A percentile compares a stretch with the other conserved stretches of the same genome.
These are phyloP conservation scores for Zonitis immaculata DNA, from an alignment of 2,888 invertebrate genomes.

Conservation along the genomic window DNA sequence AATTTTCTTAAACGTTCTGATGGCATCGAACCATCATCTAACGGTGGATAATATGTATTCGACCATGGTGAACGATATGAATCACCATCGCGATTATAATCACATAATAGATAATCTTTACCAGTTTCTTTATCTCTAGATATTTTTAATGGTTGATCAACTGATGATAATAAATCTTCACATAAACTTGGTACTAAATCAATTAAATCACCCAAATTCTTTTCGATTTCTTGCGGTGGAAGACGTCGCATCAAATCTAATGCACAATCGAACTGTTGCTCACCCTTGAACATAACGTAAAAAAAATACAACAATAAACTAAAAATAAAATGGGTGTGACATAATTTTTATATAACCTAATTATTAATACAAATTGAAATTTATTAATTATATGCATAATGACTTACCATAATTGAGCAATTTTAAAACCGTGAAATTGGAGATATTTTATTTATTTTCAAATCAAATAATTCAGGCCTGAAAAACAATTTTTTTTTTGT, in stretches of 20 bases:
- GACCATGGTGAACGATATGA: slow-evolving; percentile 89
- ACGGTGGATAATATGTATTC: slow-evolving; percentile 94
- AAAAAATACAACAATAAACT: slow-evolving; percentile 2
- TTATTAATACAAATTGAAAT: background rate
- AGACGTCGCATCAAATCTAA: slow-evolving; percentile 97
- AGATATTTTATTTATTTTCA: background rate
- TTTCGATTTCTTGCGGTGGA: slow-evolving; percentile 99
- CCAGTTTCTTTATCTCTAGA: slow-evolving; percentile 92
- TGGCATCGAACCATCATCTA: slow-evolving; percentile 98
- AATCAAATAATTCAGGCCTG: background rate
- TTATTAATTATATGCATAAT: background rate
- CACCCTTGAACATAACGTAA: slow-evolving; percentile 69
- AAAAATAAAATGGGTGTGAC: background rate
- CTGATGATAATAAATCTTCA: slow-evolving; percentile 94
- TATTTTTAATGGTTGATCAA: slow-evolving; percentile 98
- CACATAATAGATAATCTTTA: slow-evolving; percentile 96
- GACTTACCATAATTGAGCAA: background rate
- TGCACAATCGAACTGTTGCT: slow-evolving; percentile 97
- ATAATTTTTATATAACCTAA: background rate
- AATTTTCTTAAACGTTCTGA: slow-evolving; percentile 91
- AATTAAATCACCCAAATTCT: slow-evolving; percentile 95
- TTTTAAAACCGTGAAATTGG: background rate
- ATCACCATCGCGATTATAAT: slow-evolving; percentile 99
- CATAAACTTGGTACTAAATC: slow-evolving; percentile 94
- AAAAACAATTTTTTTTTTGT: background rate